A percentile compares a stretch with the other conserved stretches of the same genome.
Evolutionary conservation across 2,888 invertebrate genomes (phyloP).

Genomic region (Temnothorax rugatulus): DNA sequence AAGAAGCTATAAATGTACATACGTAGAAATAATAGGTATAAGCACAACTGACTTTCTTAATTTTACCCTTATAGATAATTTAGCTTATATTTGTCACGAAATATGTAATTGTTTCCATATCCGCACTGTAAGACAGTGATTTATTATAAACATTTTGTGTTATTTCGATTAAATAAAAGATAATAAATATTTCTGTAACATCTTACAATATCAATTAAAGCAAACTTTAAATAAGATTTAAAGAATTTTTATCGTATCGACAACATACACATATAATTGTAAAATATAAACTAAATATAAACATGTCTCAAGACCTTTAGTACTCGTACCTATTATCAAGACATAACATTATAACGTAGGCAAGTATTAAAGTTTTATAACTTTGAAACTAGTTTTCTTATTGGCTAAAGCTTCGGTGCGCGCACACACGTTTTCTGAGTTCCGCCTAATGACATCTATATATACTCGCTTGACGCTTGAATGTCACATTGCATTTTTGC

Average conservation of each 20-base stretch:
- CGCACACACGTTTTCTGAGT: conserved; percentile 85
- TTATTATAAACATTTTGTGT: too few relatives aligned
- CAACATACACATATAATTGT: neutral
- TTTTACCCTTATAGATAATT: too few relatives aligned
- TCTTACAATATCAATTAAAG: too few relatives aligned
- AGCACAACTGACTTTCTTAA: too few relatives aligned
- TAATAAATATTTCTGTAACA: too few relatives aligned
- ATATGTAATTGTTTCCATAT: too few relatives aligned
- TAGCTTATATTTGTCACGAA: too few relatives aligned
- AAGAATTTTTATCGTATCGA: conserved; percentile 24
- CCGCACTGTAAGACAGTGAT: too few relatives aligned
- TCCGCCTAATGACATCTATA: conserved; percentile 84
- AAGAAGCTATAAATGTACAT: too few relatives aligned
- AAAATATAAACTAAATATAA: conserved; percentile 39
- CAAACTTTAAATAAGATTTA: conserved; percentile 21
- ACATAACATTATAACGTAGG: conserved; percentile 48
- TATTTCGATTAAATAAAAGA: too few relatives aligned
- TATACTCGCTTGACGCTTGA: conserved; percentile 82
- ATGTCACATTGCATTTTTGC: conserved; percentile 72
- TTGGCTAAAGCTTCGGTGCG: conserved; percentile 85
- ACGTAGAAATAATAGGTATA: too few relatives aligned
- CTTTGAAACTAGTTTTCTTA: conserved; percentile 85
- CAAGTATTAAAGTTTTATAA: conserved; percentile 83
- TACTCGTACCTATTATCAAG: conserved; percentile 47
- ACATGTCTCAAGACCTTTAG: conserved; percentile 37